Conservation (phyloP, 2,113 vertebrate species). For the Rhinoptilus africanus region DNA sequence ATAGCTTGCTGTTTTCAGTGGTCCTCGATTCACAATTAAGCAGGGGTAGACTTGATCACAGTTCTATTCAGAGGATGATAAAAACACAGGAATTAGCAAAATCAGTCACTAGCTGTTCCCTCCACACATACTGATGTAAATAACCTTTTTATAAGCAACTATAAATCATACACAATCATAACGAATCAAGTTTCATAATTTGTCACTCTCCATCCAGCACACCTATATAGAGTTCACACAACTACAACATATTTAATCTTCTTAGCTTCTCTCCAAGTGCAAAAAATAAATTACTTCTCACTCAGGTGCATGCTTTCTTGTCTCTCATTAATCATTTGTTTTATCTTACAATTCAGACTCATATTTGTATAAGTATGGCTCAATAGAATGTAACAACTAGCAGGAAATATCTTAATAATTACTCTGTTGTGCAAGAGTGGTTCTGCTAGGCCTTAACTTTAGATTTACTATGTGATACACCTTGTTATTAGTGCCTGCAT, state of each 20-base stretch:
- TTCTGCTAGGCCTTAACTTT: background rate
- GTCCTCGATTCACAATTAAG: background rate
- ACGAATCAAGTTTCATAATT: background rate
- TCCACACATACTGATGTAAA: background rate
- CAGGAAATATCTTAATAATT: background rate
- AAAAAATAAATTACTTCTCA: background rate
- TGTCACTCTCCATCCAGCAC: background rate
- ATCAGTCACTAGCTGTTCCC: background rate
- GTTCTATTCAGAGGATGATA: background rate
- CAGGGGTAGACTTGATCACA: background rate
- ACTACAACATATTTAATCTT: background rate
- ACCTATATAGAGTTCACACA: background rate
- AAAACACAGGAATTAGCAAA: background rate
- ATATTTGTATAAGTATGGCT: background rate
- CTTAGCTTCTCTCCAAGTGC: background rate
- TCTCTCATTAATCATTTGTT: background rate
- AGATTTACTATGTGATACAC: background rate
- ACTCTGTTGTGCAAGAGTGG: fast-evolving
- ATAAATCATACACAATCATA: background rate
- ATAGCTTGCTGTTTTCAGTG: background rate
- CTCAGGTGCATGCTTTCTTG: background rate
- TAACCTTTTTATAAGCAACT: background rate
- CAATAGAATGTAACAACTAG: background rate
- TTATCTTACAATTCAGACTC: background rate
- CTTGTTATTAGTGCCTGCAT: background rate